Percentiles rank a stretch among this genome's conserved stretches.
phyloP scores from a whole-genome alignment of 2,888 invertebrate genomes.

The Plagodis pulveraria region DNA sequence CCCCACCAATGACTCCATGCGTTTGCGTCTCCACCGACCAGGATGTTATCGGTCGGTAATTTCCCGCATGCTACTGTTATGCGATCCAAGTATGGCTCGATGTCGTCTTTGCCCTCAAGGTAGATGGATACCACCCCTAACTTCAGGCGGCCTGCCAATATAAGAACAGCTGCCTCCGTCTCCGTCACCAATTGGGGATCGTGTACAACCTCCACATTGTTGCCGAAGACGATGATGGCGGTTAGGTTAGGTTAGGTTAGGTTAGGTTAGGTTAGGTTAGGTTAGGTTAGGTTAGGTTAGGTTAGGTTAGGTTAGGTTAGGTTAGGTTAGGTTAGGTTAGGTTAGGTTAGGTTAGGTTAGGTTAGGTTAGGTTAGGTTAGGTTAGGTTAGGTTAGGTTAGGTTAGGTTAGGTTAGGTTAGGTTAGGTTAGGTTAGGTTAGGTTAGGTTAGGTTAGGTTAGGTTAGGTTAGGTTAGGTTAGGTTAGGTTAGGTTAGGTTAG shows the following conservation, averaged over 20 bases:
- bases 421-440: slow-evolving; percentile 16
- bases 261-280: slow-evolving; percentile 30
- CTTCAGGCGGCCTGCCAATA: no score
- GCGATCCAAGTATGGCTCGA: no score
- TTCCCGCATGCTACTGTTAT: no score
- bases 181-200: no score
- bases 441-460: slow-evolving; percentile 21
- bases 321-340: slow-evolving; percentile 35
- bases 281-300: slow-evolving; percentile 29
- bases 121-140: no score
- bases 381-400: slow-evolving; percentile 29
- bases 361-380: slow-evolving; percentile 23
- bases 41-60: no score
- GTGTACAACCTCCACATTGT: no score
- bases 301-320: slow-evolving; percentile 25
- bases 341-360: slow-evolving; percentile 21
- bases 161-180: no score
- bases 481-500: slow-evolving; percentile 25
- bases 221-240: no score
- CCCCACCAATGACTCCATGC: no score
- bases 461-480: slow-evolving; percentile 21
- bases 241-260: slow-evolving; percentile 29
- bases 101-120: no score
- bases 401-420: slow-evolving; percentile 27
- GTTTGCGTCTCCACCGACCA: no score